Percentiles rank a stretch among this genome's conserved stretches.
Conservation (phyloP, 2,888 invertebrate genomes). For the Euspilapteryx auroguttella region DNA sequence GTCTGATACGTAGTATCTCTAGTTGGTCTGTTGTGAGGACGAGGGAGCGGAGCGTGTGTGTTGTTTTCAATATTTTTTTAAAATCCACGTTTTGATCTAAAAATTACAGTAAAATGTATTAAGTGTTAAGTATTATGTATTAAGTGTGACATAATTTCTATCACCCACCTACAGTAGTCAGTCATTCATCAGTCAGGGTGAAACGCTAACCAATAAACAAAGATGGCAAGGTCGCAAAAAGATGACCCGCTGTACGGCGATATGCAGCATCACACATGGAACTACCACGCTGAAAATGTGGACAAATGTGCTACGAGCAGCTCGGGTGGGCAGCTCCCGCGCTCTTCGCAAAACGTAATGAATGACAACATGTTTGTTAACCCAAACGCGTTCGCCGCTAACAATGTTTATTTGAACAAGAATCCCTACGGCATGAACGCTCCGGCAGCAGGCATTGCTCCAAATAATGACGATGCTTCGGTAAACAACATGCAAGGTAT, state of each 20-base stretch:
- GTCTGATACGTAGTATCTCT: no score
- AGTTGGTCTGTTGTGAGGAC: no score
- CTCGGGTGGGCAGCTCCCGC: slow-evolving; percentile 24
- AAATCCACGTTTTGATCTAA: no score
- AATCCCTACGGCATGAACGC: slow-evolving; percentile 22
- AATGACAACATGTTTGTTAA: slow-evolving; percentile 36
- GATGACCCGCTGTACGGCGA: slow-evolving; percentile 51
- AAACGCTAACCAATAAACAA: no score
- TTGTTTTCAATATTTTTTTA: no score
- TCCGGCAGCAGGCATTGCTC: slow-evolving; percentile 24
- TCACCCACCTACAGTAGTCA: no score
- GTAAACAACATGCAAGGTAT: slow-evolving; percentile 34
- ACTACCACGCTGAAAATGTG: slow-evolving; percentile 36
- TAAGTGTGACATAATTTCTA: no score
- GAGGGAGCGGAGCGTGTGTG: no score
- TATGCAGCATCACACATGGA: slow-evolving; percentile 46
- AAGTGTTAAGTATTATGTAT: no score
- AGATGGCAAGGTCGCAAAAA: slow-evolving; percentile 57
- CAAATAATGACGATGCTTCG: slow-evolving; percentile 30
- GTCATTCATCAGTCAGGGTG: no score
- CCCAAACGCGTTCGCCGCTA: slow-evolving; percentile 20
- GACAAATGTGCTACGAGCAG: slow-evolving; percentile 35
- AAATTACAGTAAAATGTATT: no score
- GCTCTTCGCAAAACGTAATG: slow-evolving; percentile 22
- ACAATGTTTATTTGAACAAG: slow-evolving; percentile 43